Evolutionary conservation across 2,113 vertebrate genomes (phyloP), one percentile per base, ranked within the genome.

Genomic region (Grammomys surdaster): DNA sequence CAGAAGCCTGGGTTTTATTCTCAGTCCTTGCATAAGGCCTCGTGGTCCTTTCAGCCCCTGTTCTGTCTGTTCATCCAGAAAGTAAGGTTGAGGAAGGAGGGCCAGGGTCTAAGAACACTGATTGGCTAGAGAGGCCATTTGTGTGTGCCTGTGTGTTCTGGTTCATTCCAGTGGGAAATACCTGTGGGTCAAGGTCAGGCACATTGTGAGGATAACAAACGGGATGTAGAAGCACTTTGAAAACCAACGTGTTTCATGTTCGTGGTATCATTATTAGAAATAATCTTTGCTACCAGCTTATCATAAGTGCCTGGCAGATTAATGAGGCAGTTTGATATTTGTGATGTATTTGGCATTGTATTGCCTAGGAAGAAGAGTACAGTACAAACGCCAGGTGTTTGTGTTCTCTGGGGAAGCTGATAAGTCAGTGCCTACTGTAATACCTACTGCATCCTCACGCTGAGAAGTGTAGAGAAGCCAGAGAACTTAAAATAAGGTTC

Each of bases 291-390:
- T 56, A 70, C 75, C 80, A 72, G 80, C 67, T 90, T 54, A 63
- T 96, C 89, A 86, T 78, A 96, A 96, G 80, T 80, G 58, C 46
- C 72, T 93, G 28, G 75, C 81, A 73, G 54, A 63, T 93, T 78
- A 95, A 85, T 84, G 69, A 80, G 56, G 78, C 33, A 86, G 63
- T 95, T 93, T 89, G 91, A 31, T 77, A 82, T 88, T 75, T 94
- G 31, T 88, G 58, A 54, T 90, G 12, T 56, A 58, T 87, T 91
- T 80, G 76, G 82, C 82, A 81, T 90, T 86, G 72, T 69, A 77
- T 85, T 86, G 72, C 73, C 94, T 94, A 76, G 54, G 90, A 92
- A 70, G n/a, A 76, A 70, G 58, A 81, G 4, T 24, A 1, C 16
- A 48, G 31, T 46, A 22, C 85, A 92, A 7, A 58, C 51, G 33